Evolutionary conservation across 2,888 invertebrate genomes (phyloP), one percentile per base, ranked within the genome.

Genomic region (Auanema freiburgensis): DNA sequence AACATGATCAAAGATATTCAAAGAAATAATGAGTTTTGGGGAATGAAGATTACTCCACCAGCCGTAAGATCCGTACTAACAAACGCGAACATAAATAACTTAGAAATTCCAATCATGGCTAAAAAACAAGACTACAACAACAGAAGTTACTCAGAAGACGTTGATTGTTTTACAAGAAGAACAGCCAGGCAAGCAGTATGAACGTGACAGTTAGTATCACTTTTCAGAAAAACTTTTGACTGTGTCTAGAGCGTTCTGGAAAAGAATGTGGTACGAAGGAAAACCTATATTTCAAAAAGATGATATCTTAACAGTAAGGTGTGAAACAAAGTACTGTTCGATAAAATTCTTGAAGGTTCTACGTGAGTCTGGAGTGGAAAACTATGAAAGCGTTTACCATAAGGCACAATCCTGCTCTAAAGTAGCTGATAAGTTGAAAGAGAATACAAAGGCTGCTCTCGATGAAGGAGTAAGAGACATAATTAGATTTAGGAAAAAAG

Each of bases 1-100:
- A 85, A 86, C 71, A 83, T 86, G 84, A 16, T 62, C 3, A 66
- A 74, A 24, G 86, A 86, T 65, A 59, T 86, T 12, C 57, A 68
- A 21, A 70, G 84, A 60, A 74, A 83, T 23, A 72, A 75, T 10
- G 74, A 80, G 33, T 85, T 84, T 69, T 85, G 81, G 77, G 71
- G 82, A 51, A 76, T 86, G n/a, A 84, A 85, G 2, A 14, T 85
- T 8, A 82, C 77, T 16, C 61, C 72, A 1, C 85, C 85, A 16
- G 63, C 64, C 43, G 59, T 67, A 42, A 54, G 58, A 25, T 18
- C 12, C 3, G 23, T 8, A 33, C 18, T 12, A 21, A 42, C 8
- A 8, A 12, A n/a, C 43, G 43, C 11, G 14, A 43, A 43, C 11
- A n/a, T 43, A 43, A 43, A n/a, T 10, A 14, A n/a, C 50, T 14